Base-by-base conservation (phyloP, 2,888 invertebrate species). In the Caenorhabditis panamensis region DNA sequence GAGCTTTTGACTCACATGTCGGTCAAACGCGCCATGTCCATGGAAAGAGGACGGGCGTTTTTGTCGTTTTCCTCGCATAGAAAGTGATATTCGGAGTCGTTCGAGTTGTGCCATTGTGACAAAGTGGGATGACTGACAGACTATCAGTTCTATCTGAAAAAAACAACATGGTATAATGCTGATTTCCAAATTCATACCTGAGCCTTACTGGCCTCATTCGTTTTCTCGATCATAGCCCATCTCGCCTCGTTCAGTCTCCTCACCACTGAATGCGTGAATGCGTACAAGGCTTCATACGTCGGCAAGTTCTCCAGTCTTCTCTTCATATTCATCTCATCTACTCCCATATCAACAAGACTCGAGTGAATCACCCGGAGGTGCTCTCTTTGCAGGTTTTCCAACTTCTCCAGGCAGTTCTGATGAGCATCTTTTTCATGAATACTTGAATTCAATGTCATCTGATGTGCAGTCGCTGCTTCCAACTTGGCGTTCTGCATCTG, bases 211-310 rank as follows among this genome's bases (percentile, higher is more conserved):
- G 83, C 64, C 47, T 84, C 82, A n/a, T 77, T 69, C 18, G 86
- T 76, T 37, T 90, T 90, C 37, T 88, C 88, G 24, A 89, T 68
- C 66, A 88, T 56, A 13, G 72, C 54, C 73, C 82, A 85, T 58
- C 88, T 66, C 24, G 83, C 61, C 28, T 85, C 85, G 44, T 77
- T 82, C 37, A 85, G 64, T 63, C 83, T 69, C 56, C 87, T 67
- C 0, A 90, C 88, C 11, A 90, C 82, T 18, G 88, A 82, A 82
- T 87, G 86, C 6, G 90, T 84, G 64, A 90, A 90, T 6, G 89
- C 81, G 69, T 90, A 91, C 22, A 90, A 82, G 0, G 89, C 88
- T 59, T 90, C 90, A 73, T 90, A 90, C 6, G 88, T 84, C 8
- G 89, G 89, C 66, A 90, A 58, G 62, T 86, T 67, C 28, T 89